Conservation (phyloP, 2,797 vertebrate genomes). For the Champsocephalus esox region DNA sequence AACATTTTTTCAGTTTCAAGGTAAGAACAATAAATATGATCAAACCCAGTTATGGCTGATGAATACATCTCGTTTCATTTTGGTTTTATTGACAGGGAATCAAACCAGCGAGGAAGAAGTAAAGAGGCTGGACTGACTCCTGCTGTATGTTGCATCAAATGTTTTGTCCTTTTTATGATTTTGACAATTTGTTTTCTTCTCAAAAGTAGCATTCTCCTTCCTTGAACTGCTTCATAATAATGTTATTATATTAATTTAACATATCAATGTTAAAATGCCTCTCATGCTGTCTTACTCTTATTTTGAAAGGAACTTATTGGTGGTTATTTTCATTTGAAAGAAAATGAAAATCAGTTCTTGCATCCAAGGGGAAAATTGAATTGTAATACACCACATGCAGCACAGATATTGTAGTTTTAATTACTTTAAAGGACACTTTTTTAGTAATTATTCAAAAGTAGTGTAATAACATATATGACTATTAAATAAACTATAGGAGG, state of each 20-base stretch:
- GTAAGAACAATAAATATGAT: conserved; percentile 29
- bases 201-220: conserved; percentile 1
- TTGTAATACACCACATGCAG: not conserved
- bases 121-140: not conserved
- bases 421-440: not conserved
- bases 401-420: not conserved
- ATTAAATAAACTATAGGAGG: not conserved
- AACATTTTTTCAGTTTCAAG: conserved; percentile 26
- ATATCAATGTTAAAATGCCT: not conserved
- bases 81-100: conserved; percentile 19
- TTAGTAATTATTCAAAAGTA: not conserved
- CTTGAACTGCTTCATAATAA: not conserved
- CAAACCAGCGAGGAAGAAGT: conserved; percentile 35
- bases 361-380: not conserved
- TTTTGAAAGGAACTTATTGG: not conserved
- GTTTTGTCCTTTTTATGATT: conserved; percentile 15
- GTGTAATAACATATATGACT: not conserved
- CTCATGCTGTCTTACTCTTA: conserved; percentile 5
- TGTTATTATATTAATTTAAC: not conserved
- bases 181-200: not conserved
- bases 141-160: conserved; percentile 10
- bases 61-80: not conserved
- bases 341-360: not conserved
- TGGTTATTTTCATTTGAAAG: not conserved
- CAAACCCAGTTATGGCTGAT: conserved; percentile 11